These are phyloP conservation scores for Eptesicus fuscus DNA, from an alignment of 2,113 vertebrate genomes.

Conservation along the genomic window DNA sequence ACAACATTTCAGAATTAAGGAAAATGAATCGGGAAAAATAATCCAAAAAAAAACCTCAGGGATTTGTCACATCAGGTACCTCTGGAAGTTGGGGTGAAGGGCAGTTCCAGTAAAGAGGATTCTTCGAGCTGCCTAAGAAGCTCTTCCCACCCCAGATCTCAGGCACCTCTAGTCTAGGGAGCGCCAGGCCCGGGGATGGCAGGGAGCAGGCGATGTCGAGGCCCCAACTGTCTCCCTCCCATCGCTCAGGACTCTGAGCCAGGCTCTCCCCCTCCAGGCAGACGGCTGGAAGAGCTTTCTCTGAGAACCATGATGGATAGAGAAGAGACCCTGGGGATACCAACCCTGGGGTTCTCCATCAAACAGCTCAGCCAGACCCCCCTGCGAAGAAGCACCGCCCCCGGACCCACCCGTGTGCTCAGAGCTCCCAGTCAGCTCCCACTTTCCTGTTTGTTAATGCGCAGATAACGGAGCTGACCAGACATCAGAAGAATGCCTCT, in stretches of 20 bases:
- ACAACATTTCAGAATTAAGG: neutral
- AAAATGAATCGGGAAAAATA: neutral
- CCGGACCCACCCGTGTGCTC: neutral
- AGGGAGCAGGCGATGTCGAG: neutral
- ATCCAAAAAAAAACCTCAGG: no score
- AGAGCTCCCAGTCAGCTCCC: neutral
- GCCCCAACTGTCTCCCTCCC: neutral
- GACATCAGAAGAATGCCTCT: neutral
- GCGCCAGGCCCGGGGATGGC: neutral
- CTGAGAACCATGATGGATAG: neutral
- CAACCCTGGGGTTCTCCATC: neutral
- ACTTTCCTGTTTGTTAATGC: neutral
- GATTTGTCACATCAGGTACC: neutral
- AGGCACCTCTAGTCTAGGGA: neutral
- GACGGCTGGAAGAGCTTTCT: neutral
- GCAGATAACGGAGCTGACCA: neutral
- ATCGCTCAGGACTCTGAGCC: neutral
- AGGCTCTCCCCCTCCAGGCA: neutral
- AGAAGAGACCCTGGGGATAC: neutral
- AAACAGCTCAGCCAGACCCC: neutral
- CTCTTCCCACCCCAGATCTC: neutral
- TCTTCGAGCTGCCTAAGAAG: neutral
- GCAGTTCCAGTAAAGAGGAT: neutral
- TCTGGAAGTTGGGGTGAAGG: neutral
- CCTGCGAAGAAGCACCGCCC: neutral